phyloP scores from a whole-genome alignment of 1,140 invertebrate species.

The Drosophila navojoa region DNA sequence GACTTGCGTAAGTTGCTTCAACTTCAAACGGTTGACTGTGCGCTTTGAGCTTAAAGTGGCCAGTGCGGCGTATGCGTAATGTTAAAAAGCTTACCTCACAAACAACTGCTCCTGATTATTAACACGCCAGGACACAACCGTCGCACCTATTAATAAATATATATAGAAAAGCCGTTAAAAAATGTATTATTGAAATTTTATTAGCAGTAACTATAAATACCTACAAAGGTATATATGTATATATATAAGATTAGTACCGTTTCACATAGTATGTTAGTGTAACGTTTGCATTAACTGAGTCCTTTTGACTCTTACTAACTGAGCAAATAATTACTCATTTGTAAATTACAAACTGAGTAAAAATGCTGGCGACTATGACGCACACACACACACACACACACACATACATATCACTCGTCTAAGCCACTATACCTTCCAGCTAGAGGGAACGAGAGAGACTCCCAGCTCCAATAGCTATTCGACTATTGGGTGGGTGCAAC shows the following conservation, averaged over 20 bases:
- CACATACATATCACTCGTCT: constrained; percentile 16
- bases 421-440: constrained; percentile 65
- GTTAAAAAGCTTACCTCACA: constrained; percentile 90
- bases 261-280: no score
- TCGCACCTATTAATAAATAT: constrained; percentile 90
- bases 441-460: constrained; percentile 21
- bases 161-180: background rate
- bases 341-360: constrained; percentile 23
- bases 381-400: constrained; percentile 27
- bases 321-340: background rate
- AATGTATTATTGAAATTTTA: background rate
- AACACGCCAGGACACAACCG: constrained; percentile 96
- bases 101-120: constrained; percentile 97
- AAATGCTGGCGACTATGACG: constrained; percentile 40
- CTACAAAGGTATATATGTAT: no score
- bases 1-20: constrained; percentile 66
- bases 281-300: background rate
- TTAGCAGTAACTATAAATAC: no score
- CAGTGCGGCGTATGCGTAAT: constrained; percentile 61
- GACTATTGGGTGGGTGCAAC: constrained; percentile 74
- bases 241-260: no score
- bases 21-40: constrained; percentile 14
- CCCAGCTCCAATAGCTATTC: constrained; percentile 42
- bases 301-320: background rate
- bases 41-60: constrained; percentile 58